phyloP scores from a whole-genome alignment of 37 sponge, comb jelly and placozoan species.

The Eunapius fragilis region DNA sequence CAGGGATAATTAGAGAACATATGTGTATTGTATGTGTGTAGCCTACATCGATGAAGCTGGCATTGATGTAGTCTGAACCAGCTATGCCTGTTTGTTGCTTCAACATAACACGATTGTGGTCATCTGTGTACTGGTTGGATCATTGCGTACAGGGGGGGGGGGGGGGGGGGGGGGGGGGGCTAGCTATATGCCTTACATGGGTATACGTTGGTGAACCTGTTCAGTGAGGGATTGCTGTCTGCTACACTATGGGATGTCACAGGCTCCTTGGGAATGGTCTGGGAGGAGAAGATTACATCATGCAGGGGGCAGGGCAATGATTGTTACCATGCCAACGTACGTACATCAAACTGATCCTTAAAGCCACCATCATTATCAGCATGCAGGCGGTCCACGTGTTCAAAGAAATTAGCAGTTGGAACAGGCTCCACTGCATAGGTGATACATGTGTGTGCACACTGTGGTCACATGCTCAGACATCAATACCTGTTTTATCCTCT shows the following conservation, averaged over 20 bases:
- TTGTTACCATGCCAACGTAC: background rate
- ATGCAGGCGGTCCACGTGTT: background rate
- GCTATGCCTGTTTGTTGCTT: no score
- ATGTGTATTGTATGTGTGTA: no score
- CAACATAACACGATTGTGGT: no score
- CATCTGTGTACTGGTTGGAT: no score
- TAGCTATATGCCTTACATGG: constrained; percentile 2
- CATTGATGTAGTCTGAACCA: no score
- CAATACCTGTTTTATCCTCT: background rate
- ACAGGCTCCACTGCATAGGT: background rate
- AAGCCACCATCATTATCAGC: background rate
- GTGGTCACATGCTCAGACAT: no score
- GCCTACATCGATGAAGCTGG: background rate
- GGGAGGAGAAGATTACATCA: background rate
- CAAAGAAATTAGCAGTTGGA: background rate
- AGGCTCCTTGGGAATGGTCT: background rate
- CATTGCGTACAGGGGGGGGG: no score
- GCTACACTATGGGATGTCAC: background rate
- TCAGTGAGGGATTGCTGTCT: background rate
- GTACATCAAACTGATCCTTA: background rate
- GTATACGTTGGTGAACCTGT: background rate
- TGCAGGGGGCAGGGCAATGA: background rate
- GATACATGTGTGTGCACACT: no score
- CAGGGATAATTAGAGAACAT: no score
- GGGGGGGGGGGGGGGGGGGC: no score